Base-by-base conservation (phyloP, 2,113 vertebrate species). In the Thinocorus orbignyianus region DNA sequence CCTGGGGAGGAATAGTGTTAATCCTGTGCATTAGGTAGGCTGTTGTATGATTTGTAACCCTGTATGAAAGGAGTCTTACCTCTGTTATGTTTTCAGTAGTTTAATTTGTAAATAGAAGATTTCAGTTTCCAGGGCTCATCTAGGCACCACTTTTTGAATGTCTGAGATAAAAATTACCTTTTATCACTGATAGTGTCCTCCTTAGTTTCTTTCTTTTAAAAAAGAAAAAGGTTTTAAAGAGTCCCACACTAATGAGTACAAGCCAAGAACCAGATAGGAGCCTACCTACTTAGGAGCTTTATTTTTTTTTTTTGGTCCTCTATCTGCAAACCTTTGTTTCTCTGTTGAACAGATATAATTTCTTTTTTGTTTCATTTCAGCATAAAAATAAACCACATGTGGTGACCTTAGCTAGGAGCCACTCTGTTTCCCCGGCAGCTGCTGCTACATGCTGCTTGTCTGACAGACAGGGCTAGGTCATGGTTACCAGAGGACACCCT, bases 331-430 rank as follows among this genome's bases (percentile, higher is more conserved):
- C 65, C 55, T 82, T 81, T 60, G 13, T 93, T 55, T 87, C 57
- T 93, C 93, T 77, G 62, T 84, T 96, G 95, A 89, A 87, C 41
- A 70, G 46, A 77, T 96, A 46, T 61, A 71, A 88, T 88, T n/a
- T 93, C 46, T 83, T 95, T 74, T 94, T 97, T 85, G 72, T 96
- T 96, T 95, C 69, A 82, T 93, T 95, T 95, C 68, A 92, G 81
- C 86, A 25, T 78, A 87, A 87, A 97, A 97, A 82, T 89, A 96
- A 96, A 96, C 89, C 97, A 86, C 73, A 93, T 95, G 91, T 92
- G 96, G 95, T 98, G 98, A 98, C 98, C 98, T 99, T 98, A 98
- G 98, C 98, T 97, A 82, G 82, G 80, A 98, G 98, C 98, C 98
- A 96, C 97, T 86, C 86, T 81, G 41, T 97, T 98, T 98, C 97